Percentiles rank a stretch among this genome's conserved stretches.
phyloP scores from a whole-genome alignment of 2,113 vertebrate genomes.

The Tyto alba region DNA sequence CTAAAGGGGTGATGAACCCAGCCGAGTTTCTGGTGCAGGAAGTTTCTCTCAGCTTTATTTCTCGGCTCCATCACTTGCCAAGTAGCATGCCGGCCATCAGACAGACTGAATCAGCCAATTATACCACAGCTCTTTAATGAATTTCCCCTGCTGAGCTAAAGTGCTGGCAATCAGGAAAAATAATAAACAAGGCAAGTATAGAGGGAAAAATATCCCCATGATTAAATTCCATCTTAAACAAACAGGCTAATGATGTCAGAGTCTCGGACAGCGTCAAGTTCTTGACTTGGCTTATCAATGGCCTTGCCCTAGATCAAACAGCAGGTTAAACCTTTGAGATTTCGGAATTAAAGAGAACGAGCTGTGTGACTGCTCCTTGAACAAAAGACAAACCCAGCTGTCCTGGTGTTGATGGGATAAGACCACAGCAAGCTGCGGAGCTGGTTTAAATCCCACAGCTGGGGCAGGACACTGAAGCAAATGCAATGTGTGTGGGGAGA shows the following conservation, averaged over 20 bases:
- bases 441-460: background rate
- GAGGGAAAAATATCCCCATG: constrained; percentile 31
- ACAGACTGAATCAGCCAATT: background rate
- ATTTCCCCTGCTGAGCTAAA: background rate
- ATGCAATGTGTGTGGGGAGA: accelerated
- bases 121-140: background rate
- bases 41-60: background rate
- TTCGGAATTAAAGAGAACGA: constrained; percentile 1
- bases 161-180: constrained; percentile 7
- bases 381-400: constrained; percentile 20
- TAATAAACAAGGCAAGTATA: background rate
- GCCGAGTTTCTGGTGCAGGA: background rate
- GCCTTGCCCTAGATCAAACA: constrained; percentile 49
- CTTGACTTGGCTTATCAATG: constrained; percentile 14
- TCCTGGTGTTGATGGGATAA: background rate
- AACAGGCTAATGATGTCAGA: constrained; percentile 67
- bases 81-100: background rate
- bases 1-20: background rate
- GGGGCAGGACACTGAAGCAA: background rate
- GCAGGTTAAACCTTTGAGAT: background rate
- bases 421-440: background rate
- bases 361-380: background rate
- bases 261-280: constrained; percentile 36
- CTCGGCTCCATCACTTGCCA: background rate
- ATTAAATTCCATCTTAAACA: constrained; percentile 68